Percentiles rank a stretch among this genome's conserved stretches.
phyloP scores from a whole-genome alignment of 2,888 invertebrate species.

The Drosophila anomalata region DNA sequence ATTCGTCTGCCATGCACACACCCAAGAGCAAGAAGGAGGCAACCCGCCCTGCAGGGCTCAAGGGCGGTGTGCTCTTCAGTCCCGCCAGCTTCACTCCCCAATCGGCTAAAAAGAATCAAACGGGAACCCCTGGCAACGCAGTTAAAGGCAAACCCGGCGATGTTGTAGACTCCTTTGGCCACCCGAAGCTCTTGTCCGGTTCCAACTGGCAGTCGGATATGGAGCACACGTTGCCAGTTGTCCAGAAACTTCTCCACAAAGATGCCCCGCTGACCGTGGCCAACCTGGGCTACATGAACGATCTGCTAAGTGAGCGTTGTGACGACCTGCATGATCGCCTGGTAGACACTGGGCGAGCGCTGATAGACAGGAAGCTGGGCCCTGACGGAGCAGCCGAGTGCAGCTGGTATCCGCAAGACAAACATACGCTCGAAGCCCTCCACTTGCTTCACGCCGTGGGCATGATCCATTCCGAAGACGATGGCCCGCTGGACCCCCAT shows the following conservation, averaged over 20 bases:
- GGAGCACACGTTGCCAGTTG: conserved; percentile 80
- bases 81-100: conserved; percentile 83
- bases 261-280: conserved; percentile 81
- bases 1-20: conserved; percentile 45
- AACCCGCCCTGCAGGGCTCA: conserved; percentile 70
- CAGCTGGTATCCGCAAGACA: conserved; percentile 80
- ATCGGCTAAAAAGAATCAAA: conserved; percentile 55
- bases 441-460: conserved; percentile 86
- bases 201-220: conserved; percentile 77
- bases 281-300: conserved; percentile 84
- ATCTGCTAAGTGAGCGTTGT: conserved; percentile 78
- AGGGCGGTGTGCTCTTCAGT: conserved; percentile 79
- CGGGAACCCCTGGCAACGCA: conserved; percentile 6
- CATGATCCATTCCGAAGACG: conserved; percentile 90
- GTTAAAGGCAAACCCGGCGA: conserved; percentile 85
- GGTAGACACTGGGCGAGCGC: conserved; percentile 76
- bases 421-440: conserved; percentile 74
- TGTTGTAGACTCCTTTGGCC: conserved; percentile 86
- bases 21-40: conserved; percentile 65
- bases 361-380: conserved; percentile 81
- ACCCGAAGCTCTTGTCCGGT: conserved; percentile 84
- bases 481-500: conserved; percentile 88
- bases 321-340: conserved; percentile 81
- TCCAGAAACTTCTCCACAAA: conserved; percentile 85
- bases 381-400: conserved; percentile 70